A percentile compares a stretch with the other conserved stretches of the same genome.
phyloP scores from a whole-genome alignment of 2,797 vertebrate species.

The Pseudotriccus pelzelni region DNA sequence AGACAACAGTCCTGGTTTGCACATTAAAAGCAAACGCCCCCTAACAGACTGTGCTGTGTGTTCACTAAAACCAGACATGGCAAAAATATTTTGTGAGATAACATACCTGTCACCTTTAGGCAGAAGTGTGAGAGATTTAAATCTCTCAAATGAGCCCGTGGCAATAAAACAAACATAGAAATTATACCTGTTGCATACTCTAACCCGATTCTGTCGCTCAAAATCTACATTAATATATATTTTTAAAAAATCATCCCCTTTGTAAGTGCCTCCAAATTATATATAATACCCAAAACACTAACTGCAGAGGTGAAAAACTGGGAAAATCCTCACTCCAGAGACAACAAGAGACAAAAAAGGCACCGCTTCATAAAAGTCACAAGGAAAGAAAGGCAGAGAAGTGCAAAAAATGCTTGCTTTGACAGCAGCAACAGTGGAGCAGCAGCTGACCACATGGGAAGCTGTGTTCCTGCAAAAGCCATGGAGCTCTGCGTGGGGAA shows the following conservation, averaged over 20 bases:
- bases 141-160: neutral
- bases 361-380: neutral
- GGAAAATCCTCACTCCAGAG: neutral
- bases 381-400: neutral
- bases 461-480: neutral
- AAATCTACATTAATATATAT: neutral
- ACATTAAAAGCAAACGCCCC: neutral
- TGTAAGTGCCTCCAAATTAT: neutral
- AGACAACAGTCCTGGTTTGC: neutral
- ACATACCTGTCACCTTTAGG: neutral
- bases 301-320: neutral
- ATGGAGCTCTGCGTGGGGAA: neutral
- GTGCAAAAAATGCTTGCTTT: neutral
- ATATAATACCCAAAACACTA: neutral
- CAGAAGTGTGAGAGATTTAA: neutral
- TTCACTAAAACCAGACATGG: neutral
- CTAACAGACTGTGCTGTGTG: neutral
- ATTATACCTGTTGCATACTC: neutral
- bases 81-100: neutral
- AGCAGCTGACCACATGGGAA: neutral
- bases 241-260: neutral
- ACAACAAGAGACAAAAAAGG: neutral
- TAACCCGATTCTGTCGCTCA: neutral
- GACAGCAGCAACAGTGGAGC: neutral
- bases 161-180: neutral